Conservation (phyloP, 2,113 vertebrate genomes). For the Platichthys flesus region DNA sequence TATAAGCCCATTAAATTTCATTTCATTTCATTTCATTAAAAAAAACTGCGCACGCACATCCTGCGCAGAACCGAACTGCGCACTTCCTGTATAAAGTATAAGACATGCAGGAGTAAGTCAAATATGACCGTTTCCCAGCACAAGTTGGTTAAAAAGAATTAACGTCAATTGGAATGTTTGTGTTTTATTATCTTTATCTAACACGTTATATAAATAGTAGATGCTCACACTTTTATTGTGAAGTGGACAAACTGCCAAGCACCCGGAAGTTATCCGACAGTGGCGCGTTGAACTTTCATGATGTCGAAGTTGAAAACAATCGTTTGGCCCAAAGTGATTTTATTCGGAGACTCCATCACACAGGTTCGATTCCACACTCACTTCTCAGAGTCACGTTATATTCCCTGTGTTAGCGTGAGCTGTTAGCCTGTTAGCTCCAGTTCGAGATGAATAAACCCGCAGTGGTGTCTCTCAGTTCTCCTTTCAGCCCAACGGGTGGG, state of each 20-base stretch:
- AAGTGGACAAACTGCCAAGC: conserved; percentile 8
- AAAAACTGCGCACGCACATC: too few species aligned
- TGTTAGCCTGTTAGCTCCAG: neutral
- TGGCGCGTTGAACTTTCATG: neutral
- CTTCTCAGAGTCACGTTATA: neutral
- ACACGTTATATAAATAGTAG: neutral
- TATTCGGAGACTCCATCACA: conserved; percentile 96
- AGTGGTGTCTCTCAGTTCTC: conserved; percentile 82
- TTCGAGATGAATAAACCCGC: neutral
- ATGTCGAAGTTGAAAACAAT: conserved; percentile 78
- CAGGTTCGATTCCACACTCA: conserved; percentile 82
- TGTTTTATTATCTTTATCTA: too few species aligned
- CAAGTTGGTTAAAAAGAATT: neutral
- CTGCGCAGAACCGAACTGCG: too few species aligned
- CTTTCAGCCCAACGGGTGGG: conserved; percentile 91
- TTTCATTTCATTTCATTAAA: too few species aligned
- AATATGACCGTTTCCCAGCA: too few species aligned
- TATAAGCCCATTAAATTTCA: too few species aligned
- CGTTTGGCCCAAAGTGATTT: conserved; percentile 87
- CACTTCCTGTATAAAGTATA: too few species aligned
- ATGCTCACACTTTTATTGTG: conserved; percentile 42
- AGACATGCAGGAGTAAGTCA: too few species aligned
- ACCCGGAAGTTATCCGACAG: conserved; percentile 31
- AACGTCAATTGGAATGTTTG: too few species aligned
- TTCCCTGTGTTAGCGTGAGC: neutral